Percentiles rank a stretch among this genome's conserved stretches.
Evolutionary conservation across 1,140 invertebrate species (phyloP).

Genomic region (Lethocerus indicus): DNA sequence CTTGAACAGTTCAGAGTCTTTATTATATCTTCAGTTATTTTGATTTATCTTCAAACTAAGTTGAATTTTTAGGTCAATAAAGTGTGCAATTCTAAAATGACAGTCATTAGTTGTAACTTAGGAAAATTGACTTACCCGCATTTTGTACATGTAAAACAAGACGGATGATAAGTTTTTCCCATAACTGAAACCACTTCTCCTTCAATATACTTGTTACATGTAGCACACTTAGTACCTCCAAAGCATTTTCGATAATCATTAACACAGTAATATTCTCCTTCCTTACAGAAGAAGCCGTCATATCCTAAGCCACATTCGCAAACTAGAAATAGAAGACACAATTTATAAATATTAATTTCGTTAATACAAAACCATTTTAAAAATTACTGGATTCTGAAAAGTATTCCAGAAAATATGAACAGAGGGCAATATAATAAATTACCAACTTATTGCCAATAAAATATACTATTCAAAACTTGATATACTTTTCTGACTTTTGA

Average conservation of each 20-base stretch:
- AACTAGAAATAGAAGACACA: slow-evolving; percentile 30
- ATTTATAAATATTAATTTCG: neutral
- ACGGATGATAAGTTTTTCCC: slow-evolving; percentile 82
- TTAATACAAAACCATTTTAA: too few relatives aligned
- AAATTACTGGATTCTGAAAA: too few relatives aligned
- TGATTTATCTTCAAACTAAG: neutral
- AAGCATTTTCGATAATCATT: slow-evolving; percentile 80
- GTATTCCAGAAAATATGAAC: too few relatives aligned
- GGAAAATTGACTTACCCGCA: slow-evolving; percentile 40
- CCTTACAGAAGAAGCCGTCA: slow-evolving; percentile 88
- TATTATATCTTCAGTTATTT: neutral
- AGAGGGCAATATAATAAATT: too few relatives aligned
- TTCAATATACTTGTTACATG: slow-evolving; percentile 80
- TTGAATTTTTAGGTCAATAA: neutral
- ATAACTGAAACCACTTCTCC: slow-evolving; percentile 71
- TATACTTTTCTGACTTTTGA: too few relatives aligned
- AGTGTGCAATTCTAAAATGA: neutral
- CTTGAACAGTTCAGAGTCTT: too few relatives aligned
- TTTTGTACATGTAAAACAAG: slow-evolving; percentile 83
- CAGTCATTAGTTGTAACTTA: neutral
- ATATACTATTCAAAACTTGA: too few relatives aligned
- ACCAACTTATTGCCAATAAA: too few relatives aligned
- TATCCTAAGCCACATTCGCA: slow-evolving; percentile 73
- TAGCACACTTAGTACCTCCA: slow-evolving; percentile 79
- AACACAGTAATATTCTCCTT: slow-evolving; percentile 80